These are phyloP conservation scores for Apomyelois bistriatella DNA, from an alignment of 2,888 invertebrate genomes.

Conservation along the genomic window DNA sequence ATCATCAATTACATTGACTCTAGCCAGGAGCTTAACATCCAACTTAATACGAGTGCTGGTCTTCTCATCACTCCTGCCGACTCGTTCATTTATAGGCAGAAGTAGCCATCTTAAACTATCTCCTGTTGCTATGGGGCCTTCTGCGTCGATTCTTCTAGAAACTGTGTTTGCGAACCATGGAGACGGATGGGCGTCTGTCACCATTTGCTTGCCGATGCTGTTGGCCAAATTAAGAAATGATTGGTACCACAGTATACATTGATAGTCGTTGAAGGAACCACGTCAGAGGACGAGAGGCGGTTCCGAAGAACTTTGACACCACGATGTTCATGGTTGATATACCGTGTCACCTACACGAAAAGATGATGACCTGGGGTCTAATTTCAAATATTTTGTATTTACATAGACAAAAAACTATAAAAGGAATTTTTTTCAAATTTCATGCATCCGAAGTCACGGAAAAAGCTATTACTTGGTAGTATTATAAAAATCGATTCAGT, in stretches of 20 bases:
- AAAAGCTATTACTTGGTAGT: too few species aligned
- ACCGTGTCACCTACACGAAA: too few species aligned
- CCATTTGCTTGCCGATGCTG: constrained; percentile 68
- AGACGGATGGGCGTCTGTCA: constrained; percentile 54
- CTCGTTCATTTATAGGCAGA: constrained; percentile 45
- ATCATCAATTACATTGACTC: constrained; percentile 59
- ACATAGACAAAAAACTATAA: too few species aligned
- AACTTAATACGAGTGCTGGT: constrained; percentile 22
- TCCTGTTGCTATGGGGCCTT: constrained; percentile 43
- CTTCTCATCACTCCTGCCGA: constrained; percentile 26
- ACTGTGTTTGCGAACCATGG: constrained; percentile 62
- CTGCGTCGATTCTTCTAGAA: constrained; percentile 38
- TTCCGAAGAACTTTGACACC: too few species aligned
- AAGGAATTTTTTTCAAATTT: too few species aligned
- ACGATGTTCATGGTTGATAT: too few species aligned
- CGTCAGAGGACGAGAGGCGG: too few species aligned
- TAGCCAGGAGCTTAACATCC: constrained; percentile 54
- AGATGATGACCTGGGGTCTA: too few species aligned
- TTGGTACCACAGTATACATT: constrained; percentile 1
- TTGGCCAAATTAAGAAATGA: constrained; percentile 18
- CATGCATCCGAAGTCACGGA: too few species aligned
- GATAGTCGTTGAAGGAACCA: too few species aligned
- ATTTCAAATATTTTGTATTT: too few species aligned
- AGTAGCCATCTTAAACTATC: constrained; percentile 44
- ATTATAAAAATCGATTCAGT: too few species aligned